Evolutionary conservation across 2,113 vertebrate species (phyloP), one percentile per base, ranked within the genome.

Genomic region (Pseudorectes ferrugineus): DNA sequence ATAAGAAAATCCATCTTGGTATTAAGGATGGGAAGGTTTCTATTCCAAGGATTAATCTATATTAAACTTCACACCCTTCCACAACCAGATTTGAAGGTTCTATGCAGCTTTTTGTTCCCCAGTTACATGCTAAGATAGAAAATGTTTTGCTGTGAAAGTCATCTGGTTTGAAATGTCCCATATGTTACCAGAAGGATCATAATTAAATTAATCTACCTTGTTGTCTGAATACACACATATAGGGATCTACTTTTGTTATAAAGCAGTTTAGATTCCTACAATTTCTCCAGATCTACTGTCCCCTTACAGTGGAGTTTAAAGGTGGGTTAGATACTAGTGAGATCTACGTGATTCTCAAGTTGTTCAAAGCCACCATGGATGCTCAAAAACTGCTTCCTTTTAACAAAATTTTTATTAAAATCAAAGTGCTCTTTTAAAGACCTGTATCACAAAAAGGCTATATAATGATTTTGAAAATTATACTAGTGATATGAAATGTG

Each of bases 281-380:
- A 29, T 57, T 48, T 63, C 74, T 80, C 19, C 54, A n/a, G 18
- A 21, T 54, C 25, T 75, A 23, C 20, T 55, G 5, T 36, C 8
- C 21, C 21, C 42, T 88, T 55, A 36, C 31, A 73, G 11, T 48
- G 22, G 33, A 75, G 9, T 46, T 75, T 46, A 66, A 70, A 66
- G 10, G 29, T 51, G 23, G 7, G 36, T 59, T n/a, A 77, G 42
- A 61, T 40, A 46, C 16, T n/a, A n/a, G 29, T 40, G 33, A 94
- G 29, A 42, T 28, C 49, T 58, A 33, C 0, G 0, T 12, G 49
- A 46, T 57, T 43, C 8, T 74, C 19, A 11, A 28, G 35, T 45
- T 25, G 24, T 51, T 54, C 38, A 57, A 52, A 78, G 33, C 19
- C 38, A 54, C 9, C 12, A 54, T 5, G 54, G 40, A 55, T 40